Evolutionary conservation across 2,113 vertebrate species (phyloP).

Genomic region (Phaetusa simplex): DNA sequence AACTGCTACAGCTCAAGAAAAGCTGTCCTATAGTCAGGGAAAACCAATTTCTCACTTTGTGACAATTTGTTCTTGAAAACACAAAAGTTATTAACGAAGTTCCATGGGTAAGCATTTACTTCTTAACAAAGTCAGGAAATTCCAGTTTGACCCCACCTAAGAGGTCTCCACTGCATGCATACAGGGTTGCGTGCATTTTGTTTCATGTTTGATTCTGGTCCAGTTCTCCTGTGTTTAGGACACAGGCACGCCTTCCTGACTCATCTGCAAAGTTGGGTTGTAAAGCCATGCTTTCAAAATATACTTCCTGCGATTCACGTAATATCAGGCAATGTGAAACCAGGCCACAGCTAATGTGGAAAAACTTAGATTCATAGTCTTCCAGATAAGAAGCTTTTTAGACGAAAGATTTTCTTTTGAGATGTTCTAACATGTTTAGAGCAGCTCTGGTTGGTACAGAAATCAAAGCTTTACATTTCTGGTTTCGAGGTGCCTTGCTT

Average conservation of each 20-base stretch:
- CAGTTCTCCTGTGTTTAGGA: neutral
- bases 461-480: neutral
- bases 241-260: neutral
- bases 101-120: neutral
- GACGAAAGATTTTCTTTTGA: neutral
- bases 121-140: constrained; percentile 30
- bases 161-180: neutral
- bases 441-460: neutral
- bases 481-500: neutral
- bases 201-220: neutral
- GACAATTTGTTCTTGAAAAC: neutral
- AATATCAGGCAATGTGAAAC: neutral
- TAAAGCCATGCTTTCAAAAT: neutral
- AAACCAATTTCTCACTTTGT: neutral
- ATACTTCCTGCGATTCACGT: neutral
- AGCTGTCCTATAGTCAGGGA: neutral
- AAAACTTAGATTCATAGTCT: neutral
- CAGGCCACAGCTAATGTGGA: neutral
- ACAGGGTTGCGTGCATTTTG: neutral
- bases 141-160: neutral
- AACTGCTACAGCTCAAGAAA: neutral
- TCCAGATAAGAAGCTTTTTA: neutral
- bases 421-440: neutral
- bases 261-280: neutral
- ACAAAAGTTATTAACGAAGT: neutral